Evolutionary conservation across 2,888 invertebrate species (phyloP), one percentile per base, ranked within the genome.

Genomic region (Sarcophaga carnaria): DNA sequence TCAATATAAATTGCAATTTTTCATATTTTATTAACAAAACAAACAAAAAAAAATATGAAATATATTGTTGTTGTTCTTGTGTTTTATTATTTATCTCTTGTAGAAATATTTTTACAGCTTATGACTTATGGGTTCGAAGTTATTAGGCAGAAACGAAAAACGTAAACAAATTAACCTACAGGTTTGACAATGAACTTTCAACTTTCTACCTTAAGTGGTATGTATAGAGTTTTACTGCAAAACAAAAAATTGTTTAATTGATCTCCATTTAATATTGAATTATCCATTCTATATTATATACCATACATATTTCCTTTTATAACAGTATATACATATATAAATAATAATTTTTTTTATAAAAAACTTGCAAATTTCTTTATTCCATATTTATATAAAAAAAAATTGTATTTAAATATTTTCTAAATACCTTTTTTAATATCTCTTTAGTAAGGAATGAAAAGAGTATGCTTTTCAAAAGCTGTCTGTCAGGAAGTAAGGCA

Each of bases 21-120:
- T 86, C 83, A 86, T 85, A 83, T 83, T 59, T 80, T 62, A n/a
- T 64, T 54, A 59, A 2, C 17, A 59, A 54, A 64, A 64, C 25
- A 64, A 49, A 22, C 22, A 49, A 54, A 22, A n/a, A 62, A 54
- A 80, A 64, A 83, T 84, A 86, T 88, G 86, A 77, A 80, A 78
- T 77, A 82, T 84, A 64, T 67, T 37, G 37, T 72, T 74, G 74
- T 85, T 83, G 14, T 75, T 74, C 49, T 78, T 60, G 77, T 25
- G 83, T 83, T 83, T 83, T 83, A 83, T 72, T 82, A 63, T 79
- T 62, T 77, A 47, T 88, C 70, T 86, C 62, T 77, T 78, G 60
- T 70, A 83, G 72, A 59, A 75, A 37, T 78, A 86, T 71, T 83
- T 79, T 83, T 82, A 62, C 82, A 79, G 79, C 80, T 37, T 60